Evolutionary conservation across 1,140 invertebrate species (phyloP), one percentile per base, ranked within the genome.

Genomic region (Scaptomyza pallida): DNA sequence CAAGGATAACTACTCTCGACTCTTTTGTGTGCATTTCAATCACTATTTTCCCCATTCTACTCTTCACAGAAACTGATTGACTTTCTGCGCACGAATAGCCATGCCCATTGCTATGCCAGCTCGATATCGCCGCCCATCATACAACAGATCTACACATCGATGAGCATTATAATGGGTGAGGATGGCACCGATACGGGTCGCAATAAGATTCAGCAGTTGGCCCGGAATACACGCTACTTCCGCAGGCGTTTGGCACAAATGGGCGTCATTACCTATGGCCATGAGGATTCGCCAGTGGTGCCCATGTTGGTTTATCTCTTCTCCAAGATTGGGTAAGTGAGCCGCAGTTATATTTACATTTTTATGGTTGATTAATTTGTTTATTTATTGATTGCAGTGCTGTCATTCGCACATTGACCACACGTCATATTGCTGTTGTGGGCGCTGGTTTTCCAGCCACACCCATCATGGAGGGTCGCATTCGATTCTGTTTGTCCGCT

Each of bases 371-470:
- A 10, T 51, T 48, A 16, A 37, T 13, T 17, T 40, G 21, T 57
- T 2, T 21, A 61, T 62, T 56, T 45, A 10, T 21, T n/a, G 6
- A 63, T 50, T 71, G 90, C 85, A 97, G 96, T 13, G 94, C 94
- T 57, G 97, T 98, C 81, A 96, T 98, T 57, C 94, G 98, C 79
- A 95, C 95, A 64, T 93, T 99, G 81, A 94, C 96, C 52, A 94
- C 94, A 64, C 92, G 95, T 61, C 96, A 97, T 50, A 95, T 99
- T 59, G 98, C 98, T 16, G 95, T 95, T 9, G 98, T 99, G 3
- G 98, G 98, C 60, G 99, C 99, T 60, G 98, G 98, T 59, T 99
- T 99, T 93, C 99, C 99, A 54, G 99, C 99, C 26, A 99, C 98
- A n/a, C 96, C 97, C 43, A 94, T 99, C 55, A 96, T 97, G 93